Evolutionary conservation across 2,888 invertebrate species (phyloP).

Genomic region (Onchidella celtica): DNA sequence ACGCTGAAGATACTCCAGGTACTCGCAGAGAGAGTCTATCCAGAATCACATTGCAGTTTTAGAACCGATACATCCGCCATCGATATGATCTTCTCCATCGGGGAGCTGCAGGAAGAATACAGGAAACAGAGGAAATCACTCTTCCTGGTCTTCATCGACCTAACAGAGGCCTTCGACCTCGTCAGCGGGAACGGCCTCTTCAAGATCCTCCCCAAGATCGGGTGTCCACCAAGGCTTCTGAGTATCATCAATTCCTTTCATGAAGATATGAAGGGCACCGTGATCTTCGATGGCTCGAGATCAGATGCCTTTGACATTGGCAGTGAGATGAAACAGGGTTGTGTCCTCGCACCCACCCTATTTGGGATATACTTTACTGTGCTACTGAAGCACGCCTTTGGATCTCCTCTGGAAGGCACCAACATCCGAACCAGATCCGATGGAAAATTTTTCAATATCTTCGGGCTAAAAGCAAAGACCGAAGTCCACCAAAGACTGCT

Average conservation of each 20-base stretch:
- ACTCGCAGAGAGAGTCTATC: slow-evolving; percentile 51
- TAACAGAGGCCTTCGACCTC: not conserved
- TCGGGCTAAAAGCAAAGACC: not conserved
- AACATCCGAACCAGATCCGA: not conserved
- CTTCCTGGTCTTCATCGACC: not conserved
- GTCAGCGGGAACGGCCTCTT: not conserved
- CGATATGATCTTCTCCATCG: slow-evolving; percentile 50
- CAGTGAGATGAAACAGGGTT: slow-evolving; percentile 3
- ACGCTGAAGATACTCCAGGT: slow-evolving; percentile 8
- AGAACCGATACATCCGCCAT: slow-evolving; percentile 21
- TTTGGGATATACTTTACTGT: not conserved
- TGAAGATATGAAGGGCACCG: not conserved
- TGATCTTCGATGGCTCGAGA: not conserved
- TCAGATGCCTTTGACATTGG: not conserved
- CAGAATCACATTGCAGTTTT: slow-evolving; percentile 57
- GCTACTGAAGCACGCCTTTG: not conserved
- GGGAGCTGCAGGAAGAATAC: slow-evolving; percentile 46
- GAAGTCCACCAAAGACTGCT: no score
- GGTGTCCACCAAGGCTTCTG: not conserved
- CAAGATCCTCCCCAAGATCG: not conserved
- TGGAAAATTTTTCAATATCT: not conserved
- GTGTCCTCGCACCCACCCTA: not conserved
- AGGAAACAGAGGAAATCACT: not conserved
- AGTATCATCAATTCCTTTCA: slow-evolving; percentile 2
- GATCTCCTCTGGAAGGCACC: not conserved